Evolutionary conservation across 2,113 vertebrate species (phyloP).

Genomic region (Sinocyclocheilus maitianheensis): DNA sequence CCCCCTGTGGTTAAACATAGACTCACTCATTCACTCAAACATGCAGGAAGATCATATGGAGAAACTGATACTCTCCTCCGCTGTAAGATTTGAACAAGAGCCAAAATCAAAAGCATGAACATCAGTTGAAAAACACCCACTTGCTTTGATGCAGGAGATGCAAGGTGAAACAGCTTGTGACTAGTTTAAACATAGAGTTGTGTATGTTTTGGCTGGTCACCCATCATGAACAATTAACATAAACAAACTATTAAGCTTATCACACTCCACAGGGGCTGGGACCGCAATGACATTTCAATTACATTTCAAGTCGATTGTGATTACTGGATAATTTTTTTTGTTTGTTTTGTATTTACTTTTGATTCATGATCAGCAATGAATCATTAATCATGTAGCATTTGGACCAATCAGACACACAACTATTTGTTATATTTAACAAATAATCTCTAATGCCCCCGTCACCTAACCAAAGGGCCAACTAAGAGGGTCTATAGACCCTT

Average conservation of each 20-base stretch:
- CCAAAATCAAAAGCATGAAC: conserved; percentile 5
- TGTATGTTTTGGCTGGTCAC: not conserved
- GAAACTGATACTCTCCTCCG: conserved; percentile 31
- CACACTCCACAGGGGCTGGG: no score
- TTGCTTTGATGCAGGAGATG: not conserved
- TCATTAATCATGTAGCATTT: no score
- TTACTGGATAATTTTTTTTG: not conserved
- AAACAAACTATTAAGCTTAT: not conserved
- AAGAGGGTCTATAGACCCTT: no score
- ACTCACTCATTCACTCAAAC: conserved; percentile 45
- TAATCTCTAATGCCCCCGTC: no score
- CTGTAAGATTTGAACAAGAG: conserved; percentile 36
- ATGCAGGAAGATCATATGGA: conserved; percentile 15
- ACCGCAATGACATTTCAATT: not conserved
- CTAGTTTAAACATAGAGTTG: not conserved
- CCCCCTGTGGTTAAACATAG: conserved; percentile 56
- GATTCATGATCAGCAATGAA: not conserved
- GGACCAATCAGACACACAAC: no score
- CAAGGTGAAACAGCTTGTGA: not conserved
- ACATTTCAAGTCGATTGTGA: not conserved
- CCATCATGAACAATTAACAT: not conserved
- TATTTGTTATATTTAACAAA: no score
- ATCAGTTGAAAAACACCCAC: not conserved
- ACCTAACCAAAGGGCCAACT: no score
- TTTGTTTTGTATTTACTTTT: not conserved